A percentile compares a stretch with the other conserved stretches of the same genome.
Conservation (phyloP, 2,888 invertebrate species). For the Apamea epomidion region DNA sequence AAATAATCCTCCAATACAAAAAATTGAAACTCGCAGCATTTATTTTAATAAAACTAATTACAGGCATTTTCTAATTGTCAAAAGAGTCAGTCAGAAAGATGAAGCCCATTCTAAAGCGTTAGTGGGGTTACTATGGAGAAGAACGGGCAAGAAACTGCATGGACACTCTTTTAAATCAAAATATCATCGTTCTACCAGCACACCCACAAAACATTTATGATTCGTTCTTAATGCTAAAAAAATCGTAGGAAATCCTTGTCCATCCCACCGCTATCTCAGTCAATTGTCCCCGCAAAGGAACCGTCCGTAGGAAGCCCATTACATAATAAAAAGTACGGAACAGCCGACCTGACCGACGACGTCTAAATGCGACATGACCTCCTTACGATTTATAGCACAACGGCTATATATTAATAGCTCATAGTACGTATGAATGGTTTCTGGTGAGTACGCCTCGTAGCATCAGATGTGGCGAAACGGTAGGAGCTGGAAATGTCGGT, state of each 20-base stretch:
- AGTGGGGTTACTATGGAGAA: neutral
- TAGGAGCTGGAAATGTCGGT: neutral
- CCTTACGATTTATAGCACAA: constrained; percentile 54
- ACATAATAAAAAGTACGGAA: constrained; percentile 63
- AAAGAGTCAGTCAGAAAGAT: neutral
- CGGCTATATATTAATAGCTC: constrained; percentile 42
- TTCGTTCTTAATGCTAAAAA: constrained; percentile 4
- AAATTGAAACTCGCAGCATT: no score
- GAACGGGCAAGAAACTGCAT: neutral
- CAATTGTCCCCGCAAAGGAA: constrained; percentile 55
- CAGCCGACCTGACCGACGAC: constrained; percentile 43
- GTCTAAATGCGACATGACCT: constrained; percentile 58
- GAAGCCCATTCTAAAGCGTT: neutral
- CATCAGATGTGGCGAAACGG: neutral
- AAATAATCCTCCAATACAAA: neutral
- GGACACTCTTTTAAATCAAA: no score
- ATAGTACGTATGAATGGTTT: neutral
- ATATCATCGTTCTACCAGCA: neutral
- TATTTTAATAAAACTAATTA: no score
- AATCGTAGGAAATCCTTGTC: constrained; percentile 31
- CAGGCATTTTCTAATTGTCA: neutral
- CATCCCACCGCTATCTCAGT: constrained; percentile 37
- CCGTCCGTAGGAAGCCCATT: constrained; percentile 58
- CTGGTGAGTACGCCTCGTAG: constrained; percentile 1
- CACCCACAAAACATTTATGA: constrained; percentile 6